Evolutionary conservation across 1,140 invertebrate genomes (phyloP), one percentile per base, ranked within the genome.

Genomic region (Rhizoglyphus robini): DNA sequence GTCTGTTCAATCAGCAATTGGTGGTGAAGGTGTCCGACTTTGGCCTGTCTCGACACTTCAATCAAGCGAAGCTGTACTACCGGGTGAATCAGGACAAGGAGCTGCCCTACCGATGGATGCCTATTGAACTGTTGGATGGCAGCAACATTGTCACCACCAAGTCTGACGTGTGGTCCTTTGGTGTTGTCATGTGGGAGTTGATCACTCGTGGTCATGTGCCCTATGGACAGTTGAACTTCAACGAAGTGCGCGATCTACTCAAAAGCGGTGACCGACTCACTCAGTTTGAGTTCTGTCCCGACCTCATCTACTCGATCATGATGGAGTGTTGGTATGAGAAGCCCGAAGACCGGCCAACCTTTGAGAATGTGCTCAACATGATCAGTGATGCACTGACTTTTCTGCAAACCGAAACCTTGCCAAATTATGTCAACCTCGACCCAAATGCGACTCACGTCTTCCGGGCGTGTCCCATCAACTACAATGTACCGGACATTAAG

Each of bases 201-300:
- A n/a, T n/a, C n/a, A n/a, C n/a, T n/a, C n/a, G n/a, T n/a, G n/a
- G n/a, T n/a, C n/a, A 78, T 0, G 67, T 77, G 8, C 36, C 77
- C 4, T 79, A 77, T 77, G 77, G 78, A 68, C 71, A 78, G 11
- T 67, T 76, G 54, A 76, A 76, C 36, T 71, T 76, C 58, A 76
- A 74, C 2, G 65, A 67, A 3, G 62, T 63, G 29, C 74, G 74
- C 0, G 75, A 75, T 66, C 70, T 71, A 4, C 71, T 70, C 41
- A 69, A 74, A 18, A 68, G 71, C 30, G 70, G 70, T 48, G 72
- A 70, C 70, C 67, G 71, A 32, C 68, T 75, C n/a, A n/a, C n/a
- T n/a, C n/a, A n/a, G n/a, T n/a, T n/a, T n/a, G n/a, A n/a, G n/a
- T n/a, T n/a, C n/a, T n/a, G n/a, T n/a, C n/a, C n/a, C n/a, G n/a